Conservation (phyloP, 2,113 vertebrate genomes). For the Mugil cephalus region DNA sequence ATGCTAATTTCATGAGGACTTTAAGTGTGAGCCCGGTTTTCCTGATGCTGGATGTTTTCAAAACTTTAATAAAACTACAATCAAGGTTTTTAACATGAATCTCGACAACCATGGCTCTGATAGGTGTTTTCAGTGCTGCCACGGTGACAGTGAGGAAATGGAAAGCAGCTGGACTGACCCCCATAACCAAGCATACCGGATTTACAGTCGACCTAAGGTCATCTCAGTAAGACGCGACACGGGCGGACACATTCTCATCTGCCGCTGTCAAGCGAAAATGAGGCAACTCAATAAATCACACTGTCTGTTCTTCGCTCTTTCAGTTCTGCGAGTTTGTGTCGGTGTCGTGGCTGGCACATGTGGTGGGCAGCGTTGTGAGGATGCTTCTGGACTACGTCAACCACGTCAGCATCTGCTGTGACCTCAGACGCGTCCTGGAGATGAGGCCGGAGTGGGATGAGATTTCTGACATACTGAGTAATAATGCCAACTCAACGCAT, state of each 20-base stretch:
- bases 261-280: not conserved
- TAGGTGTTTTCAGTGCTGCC: constrained; percentile 90
- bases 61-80: not conserved
- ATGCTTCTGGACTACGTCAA: constrained; percentile 89
- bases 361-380: constrained; percentile 84
- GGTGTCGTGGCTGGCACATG: constrained; percentile 86
- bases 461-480: constrained; percentile 88
- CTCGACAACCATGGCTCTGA: not conserved
- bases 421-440: constrained; percentile 85
- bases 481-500: constrained; percentile 19
- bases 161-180: constrained; percentile 80
- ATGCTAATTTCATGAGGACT: too few relatives aligned
- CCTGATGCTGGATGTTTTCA: too few relatives aligned
- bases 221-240: constrained; percentile 64
- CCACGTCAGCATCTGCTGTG: constrained; percentile 85
- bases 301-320: constrained; percentile 43
- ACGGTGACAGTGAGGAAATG: constrained; percentile 82
- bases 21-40: too few relatives aligned
- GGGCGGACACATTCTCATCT: not conserved
- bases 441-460: constrained; percentile 88
- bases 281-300: not conserved
- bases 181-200: constrained; percentile 56
- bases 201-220: constrained; percentile 53
- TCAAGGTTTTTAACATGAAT: not conserved
- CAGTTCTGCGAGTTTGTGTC: constrained; percentile 93